Evolutionary conservation across 2,888 invertebrate species (phyloP), one percentile per base, ranked within the genome.

Genomic region (Luperina testacea): DNA sequence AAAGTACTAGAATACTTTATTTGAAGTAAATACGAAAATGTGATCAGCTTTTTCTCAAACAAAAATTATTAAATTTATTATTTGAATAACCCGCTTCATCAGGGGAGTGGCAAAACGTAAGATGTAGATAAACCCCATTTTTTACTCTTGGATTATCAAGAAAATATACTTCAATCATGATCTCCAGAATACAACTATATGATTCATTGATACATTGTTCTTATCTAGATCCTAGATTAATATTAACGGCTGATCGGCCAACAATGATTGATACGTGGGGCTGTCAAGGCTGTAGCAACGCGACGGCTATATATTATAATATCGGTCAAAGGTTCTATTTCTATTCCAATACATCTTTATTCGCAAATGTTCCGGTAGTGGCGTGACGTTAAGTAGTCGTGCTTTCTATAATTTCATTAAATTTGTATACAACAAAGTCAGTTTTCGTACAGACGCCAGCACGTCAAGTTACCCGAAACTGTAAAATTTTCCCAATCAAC

Each of bases 301-400:
- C 8, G 42, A 17, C 27, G 53, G 32, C 11, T 48, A n/a, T 15
- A 51, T n/a, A n/a, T 42, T 42, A 51, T 38, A 27, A 20, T 51
- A 63, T 72, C 63, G 48, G 82, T 42, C 72, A 69, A 57, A 72
- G 63, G 15, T 73, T 73, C 20, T 72, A 57, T 57, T 69, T 32
- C 17, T 32, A 24, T 75, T 45, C 45, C 13, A 72, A 32, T 17
- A 27, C 17, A 17, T 24, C 9, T 6, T 13, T 27, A 27, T 32
- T 51, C 7, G 48, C 27, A 45, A 45, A 27, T 68, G 1, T n/a
- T 45, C 9, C 42, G 9, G 20, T 17, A 15, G n/a, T 17, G 5
- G 17, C 24, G 38, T 11, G 27, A 4, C 0, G 15, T 57, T 45
- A n/a, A 4, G 59, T 45, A 45, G 11, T 57, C 8, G 8, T 27